Evolutionary conservation across 2,113 vertebrate genomes (phyloP), one percentile per base, ranked within the genome.

Genomic region (Spea multiplicata): DNA sequence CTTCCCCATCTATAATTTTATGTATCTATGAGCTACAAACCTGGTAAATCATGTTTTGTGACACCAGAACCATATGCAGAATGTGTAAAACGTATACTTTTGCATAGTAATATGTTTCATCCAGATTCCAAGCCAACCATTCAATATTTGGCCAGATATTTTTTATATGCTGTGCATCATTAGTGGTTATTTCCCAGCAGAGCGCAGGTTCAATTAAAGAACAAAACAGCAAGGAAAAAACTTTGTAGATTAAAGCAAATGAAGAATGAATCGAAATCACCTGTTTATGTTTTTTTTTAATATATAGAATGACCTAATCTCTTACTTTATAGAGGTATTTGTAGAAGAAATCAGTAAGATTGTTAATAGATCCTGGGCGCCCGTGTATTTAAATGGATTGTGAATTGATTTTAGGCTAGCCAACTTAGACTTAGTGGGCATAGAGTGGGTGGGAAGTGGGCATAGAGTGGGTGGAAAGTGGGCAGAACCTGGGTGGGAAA

Each of bases 341-440:
- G 52, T 74, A 80, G 71, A 80, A 80, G 71, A 80, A 68, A 49
- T 44, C 71, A 59, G 62, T 74, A 73, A 73, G 62, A 59, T 67
- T n/a, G n/a, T n/a, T n/a, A n/a, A 46, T 12, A 73, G 53, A 44
- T 30, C 64, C 57, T 52, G 9, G 9, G 1, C 48, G n/a, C 45
- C 61, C 12, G 48, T 9, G 8, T 65, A 46, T 78, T 71, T 30
- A 71, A 6, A n/a, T 65, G 70, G 44, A 47, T 45, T 55, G 8
- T 2, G 30, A 71, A 71, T 5, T 69, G 67, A 71, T 47, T 71
- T 3, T 4, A 70, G 67, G n/a, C 44, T 66, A 46, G n/a, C n/a
- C n/a, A n/a, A n/a, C n/a, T n/a, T n/a, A n/a, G n/a, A n/a, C n/a
- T n/a, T n/a, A n/a, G n/a, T n/a, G n/a, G n/a, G n/a, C n/a, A n/a